Base-by-base conservation (phyloP, 2,113 vertebrate species). In the Cyrtonyx montezumae region DNA sequence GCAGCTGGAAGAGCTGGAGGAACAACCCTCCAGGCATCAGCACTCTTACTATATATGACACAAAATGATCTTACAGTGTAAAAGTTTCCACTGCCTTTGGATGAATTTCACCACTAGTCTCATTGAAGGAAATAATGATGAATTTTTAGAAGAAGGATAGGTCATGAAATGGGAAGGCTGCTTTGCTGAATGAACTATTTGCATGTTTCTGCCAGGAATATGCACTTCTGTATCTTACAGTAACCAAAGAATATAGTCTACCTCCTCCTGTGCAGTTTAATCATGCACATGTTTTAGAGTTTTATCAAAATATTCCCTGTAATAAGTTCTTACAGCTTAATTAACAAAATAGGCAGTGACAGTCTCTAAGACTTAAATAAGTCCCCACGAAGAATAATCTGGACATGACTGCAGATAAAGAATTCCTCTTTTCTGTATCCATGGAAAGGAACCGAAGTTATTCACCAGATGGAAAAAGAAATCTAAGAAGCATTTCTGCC, bases 1-100 rank as follows among this genome's bases (percentile, higher is more conserved):
- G 71, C 65, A 85, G 18, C 34, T 82, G 59, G 40, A 91, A 18
- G 62, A 92, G 53, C 3, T 30, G 43, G 68, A 92, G 65, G 56
- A 77, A 91, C 51, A 90, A 78, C 56, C 61, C 93, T 70, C 43
- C 67, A 67, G 93, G 76, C 68, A 92, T 67, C 56, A 83, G 71
- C 79, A 58, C 49, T 77, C 63, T 25, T 93, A 46, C 34, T 87
- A 18, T 63, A 25, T 6, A 16, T 1, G 14, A 51, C 58, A 75
- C n/a, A 86, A 70, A 94, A 40, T 40, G 21, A 63, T 87, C 71
- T 90, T 75, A 28, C 4, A 65, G 30, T 36, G 18, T 67, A 17
- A 32, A 91, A 68, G 46, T 61, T 68, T 26, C 65, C 61, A 37
- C n/a, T 89, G 68, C 36, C 45, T 92, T 90, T 80, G 45, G 43